These are phyloP conservation scores for Erinaceus europaeus DNA, from an alignment of 2,113 vertebrate species.

Conservation along the genomic window DNA sequence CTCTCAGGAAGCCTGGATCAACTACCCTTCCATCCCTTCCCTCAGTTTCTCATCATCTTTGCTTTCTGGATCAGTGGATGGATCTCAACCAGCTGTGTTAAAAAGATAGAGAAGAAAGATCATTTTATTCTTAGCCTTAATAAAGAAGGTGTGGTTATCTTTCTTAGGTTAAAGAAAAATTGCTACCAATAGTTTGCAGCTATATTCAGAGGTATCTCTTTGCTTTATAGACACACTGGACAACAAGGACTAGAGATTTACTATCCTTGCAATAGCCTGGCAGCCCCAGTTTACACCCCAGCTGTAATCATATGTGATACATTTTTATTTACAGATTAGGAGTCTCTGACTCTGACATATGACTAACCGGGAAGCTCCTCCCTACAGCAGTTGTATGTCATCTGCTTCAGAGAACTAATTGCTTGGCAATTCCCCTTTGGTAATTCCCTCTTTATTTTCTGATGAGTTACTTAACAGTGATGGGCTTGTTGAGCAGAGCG, in stretches of 20 bases:
- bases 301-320: constrained; percentile 64
- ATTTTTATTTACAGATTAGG: constrained; percentile 85
- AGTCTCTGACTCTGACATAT: constrained; percentile 78
- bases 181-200: neutral
- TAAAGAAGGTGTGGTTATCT: neutral
- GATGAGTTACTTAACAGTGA: constrained; percentile 87
- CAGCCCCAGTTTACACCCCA: constrained; percentile 49
- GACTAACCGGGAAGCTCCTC: constrained; percentile 81
- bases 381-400: constrained; percentile 83
- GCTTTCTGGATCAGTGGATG: neutral
- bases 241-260: constrained; percentile 49
- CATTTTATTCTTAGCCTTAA: no score
- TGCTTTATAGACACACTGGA: neutral
- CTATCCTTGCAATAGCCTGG: constrained; percentile 1
- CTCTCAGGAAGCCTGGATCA: neutral
- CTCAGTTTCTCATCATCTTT: no score
- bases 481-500: constrained; percentile 80
- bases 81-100: neutral
- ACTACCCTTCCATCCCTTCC: neutral
- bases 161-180: neutral
- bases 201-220: neutral
- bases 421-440: constrained; percentile 87
- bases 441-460: constrained; percentile 88
- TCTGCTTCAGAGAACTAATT: constrained; percentile 87
- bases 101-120: neutral